Base-by-base conservation (phyloP, 1,140 invertebrate genomes). In the Melitaea cinxia region DNA sequence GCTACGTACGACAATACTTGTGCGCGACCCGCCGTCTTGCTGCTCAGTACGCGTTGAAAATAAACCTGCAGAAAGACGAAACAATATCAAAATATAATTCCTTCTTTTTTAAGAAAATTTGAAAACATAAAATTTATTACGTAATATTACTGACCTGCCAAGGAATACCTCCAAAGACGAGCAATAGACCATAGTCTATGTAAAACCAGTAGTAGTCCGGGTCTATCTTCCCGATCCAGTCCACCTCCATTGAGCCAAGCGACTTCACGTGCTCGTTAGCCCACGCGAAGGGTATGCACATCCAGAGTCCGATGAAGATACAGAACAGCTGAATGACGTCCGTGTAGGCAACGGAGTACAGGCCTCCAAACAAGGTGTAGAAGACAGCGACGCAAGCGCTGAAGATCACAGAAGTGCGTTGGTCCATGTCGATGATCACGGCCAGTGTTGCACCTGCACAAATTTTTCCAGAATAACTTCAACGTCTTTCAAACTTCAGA, bases 321-420 rank as follows among this genome's bases (percentile, higher is more conserved):
- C 98, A 99, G 92, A 99, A 98, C 1, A 99, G 93, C 91, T 99
- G 99, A 70, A 99, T 98, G 72, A 99, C 98, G 87, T 99, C 99
- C 1, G 99, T 99, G 85, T 99, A 99, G 0, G 98, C 98, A 30
- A 99, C 99, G 35, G 98, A 97, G 89, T 99, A 99, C 7, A 99
- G 93, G 0, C 99, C 99, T 0, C 99, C 99, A 83, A 99, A 98
- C 14, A 99, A 93, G 0, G 99, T 99, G 92, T 99, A 99, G 89
- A 98, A 96, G 21, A 99, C 95, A 12, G 98, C 98, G 67, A 99
- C 98, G 85, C 95, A 97, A 2, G 98, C 96, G 68, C 98, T 99
- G 73, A 99, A 93, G 64, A 99, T 97, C 47, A 99, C 97, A 9
- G 98, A 98, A 1, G 96, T 96, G 57, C 94, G 93, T 75, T 98